These are phyloP conservation scores for Halesus radiatus DNA, from an alignment of 1,140 invertebrate species.

Conservation along the genomic window DNA sequence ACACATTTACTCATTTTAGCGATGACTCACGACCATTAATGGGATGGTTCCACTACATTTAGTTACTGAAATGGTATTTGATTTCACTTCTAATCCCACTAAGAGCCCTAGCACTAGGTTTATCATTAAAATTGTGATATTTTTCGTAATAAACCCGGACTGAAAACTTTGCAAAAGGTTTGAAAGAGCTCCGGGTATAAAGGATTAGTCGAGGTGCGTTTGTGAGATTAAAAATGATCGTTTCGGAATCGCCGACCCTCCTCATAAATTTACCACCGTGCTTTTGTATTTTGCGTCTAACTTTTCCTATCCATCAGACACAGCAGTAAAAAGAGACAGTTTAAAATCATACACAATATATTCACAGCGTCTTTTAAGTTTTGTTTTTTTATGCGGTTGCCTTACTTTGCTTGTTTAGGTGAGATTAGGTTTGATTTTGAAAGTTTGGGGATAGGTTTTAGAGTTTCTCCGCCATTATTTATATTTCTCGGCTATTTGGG, in stretches of 20 bases:
- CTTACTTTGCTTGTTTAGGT: not conserved
- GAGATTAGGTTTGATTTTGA: not conserved
- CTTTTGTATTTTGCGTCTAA: conserved; percentile 47
- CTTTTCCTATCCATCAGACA: not conserved
- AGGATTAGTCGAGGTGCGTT: conserved; percentile 49
- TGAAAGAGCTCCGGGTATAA: not conserved
- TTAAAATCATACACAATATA: not conserved
- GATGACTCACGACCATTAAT: no score
- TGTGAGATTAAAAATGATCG: conserved; percentile 55
- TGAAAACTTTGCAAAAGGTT: not conserved
- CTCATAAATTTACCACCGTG: conserved; percentile 50
- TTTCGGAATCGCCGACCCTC: conserved; percentile 51
- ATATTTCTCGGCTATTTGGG: conserved; percentile 30
- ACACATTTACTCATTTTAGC: no score
- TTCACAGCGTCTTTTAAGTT: not conserved
- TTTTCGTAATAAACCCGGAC: conserved; percentile 31
- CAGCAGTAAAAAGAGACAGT: not conserved
- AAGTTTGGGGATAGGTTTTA: not conserved
- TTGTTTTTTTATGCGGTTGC: not conserved
- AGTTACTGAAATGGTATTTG: no score
- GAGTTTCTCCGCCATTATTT: conserved; percentile 22
- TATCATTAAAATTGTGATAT: conserved; percentile 21
- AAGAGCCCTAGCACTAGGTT: not conserved
- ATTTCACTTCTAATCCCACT: not conserved
- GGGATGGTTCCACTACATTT: no score